Evolutionary conservation across 37 sponge, comb jelly and placozoan species (phyloP).

Genomic region (Axinella damicornis): DNA sequence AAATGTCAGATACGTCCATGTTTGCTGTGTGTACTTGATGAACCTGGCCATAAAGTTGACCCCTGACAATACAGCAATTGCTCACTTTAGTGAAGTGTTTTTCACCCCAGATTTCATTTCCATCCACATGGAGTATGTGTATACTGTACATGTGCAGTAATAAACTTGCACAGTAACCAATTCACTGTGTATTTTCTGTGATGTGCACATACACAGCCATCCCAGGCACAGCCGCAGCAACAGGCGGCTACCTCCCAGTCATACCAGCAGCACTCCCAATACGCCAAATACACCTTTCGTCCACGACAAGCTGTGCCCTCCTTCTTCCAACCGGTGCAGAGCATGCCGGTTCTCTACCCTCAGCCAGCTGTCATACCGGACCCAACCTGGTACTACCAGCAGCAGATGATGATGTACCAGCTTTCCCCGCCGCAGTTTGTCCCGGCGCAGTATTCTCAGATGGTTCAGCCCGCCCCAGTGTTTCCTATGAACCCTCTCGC

Average conservation of each 20-base stretch:
- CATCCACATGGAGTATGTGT: no score
- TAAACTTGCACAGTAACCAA: no score
- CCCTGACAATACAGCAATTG: no score
- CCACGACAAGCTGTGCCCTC: not conserved
- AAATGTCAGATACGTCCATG: no score
- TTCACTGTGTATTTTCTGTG: no score
- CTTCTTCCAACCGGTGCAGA: constrained; percentile 6
- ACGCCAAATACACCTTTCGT: not conserved
- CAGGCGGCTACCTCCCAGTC: not conserved
- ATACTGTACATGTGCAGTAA: no score
- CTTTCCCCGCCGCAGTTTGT: constrained; percentile 32
- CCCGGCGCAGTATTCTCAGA: constrained; percentile 15
- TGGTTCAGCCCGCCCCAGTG: constrained; percentile 25
- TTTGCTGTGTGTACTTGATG: no score
- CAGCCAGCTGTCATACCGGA: constrained; percentile 32
- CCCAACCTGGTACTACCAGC: constrained; percentile 56
- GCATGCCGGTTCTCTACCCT: constrained; percentile 53
- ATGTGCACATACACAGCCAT: not conserved
- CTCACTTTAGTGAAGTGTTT: no score
- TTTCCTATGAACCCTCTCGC: constrained; percentile 21
- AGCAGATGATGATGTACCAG: constrained; percentile 59
- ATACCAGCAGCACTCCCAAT: not conserved
- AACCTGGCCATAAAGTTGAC: no score
- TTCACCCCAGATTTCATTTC: no score
- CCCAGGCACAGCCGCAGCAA: not conserved